Percentiles rank a stretch among this genome's conserved stretches.
These are phyloP conservation scores for Altica lythri DNA, from an alignment of 2,888 invertebrate species.

Conservation along the genomic window DNA sequence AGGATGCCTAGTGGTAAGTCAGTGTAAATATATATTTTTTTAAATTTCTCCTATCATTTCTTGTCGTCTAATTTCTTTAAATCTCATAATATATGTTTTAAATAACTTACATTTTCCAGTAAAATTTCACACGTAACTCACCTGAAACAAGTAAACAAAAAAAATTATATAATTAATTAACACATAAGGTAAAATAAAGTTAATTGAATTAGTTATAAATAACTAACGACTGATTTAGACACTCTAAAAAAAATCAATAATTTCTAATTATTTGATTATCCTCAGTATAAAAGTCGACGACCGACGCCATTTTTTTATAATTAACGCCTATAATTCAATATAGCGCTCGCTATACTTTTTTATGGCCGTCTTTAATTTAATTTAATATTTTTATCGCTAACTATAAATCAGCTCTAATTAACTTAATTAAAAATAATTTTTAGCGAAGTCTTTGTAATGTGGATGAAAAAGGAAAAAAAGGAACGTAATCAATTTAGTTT, in stretches of 20 bases:
- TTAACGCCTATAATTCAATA: conserved; percentile 44
- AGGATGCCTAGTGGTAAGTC: too few species aligned
- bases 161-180: background rate
- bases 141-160: conserved; percentile 2
- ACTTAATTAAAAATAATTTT: conserved; percentile 57
- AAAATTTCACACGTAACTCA: conserved; percentile 3
- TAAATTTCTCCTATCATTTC: too few species aligned
- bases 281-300: conserved; percentile 21
- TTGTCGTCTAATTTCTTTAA: too few species aligned
- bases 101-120: too few species aligned
- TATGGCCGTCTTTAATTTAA: conserved; percentile 56
- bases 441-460: conserved; percentile 51
- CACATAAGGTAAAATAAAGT: background rate
- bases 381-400: conserved; percentile 57
- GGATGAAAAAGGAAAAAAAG: conserved; percentile 50
- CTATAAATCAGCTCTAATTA: conserved; percentile 58
- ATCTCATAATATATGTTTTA: too few species aligned
- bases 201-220: conserved; percentile 4
- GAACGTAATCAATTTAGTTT: conserved; percentile 43
- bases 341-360: conserved; percentile 47
- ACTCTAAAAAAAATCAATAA: conserved; percentile 11
- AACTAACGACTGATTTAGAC: conserved; percentile 8
- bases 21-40: too few species aligned
- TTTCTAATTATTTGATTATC: conserved; percentile 12
- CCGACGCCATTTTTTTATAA: conserved; percentile 29